Conservation (phyloP, 2,888 invertebrate genomes). For the Troilus luridus region DNA sequence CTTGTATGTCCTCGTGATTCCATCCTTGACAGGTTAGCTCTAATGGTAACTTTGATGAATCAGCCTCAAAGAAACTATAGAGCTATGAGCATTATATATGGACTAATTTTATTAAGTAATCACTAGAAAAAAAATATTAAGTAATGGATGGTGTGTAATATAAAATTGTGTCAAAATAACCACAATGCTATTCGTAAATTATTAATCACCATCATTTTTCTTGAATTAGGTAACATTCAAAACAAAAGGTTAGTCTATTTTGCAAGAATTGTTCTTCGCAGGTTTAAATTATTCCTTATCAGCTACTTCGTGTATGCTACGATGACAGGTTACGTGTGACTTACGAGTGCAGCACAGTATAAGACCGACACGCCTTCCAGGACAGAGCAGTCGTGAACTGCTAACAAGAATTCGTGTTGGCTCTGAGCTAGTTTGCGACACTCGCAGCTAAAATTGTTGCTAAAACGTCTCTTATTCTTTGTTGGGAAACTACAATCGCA, state of each 20-base stretch:
- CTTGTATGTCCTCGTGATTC: too few species aligned
- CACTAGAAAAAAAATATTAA: too few species aligned
- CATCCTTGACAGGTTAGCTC: too few species aligned
- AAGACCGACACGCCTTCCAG: background rate
- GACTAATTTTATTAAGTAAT: too few species aligned
- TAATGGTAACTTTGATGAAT: too few species aligned
- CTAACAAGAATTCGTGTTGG: background rate
- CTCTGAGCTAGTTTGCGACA: constrained; percentile 22
- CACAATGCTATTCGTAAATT: too few species aligned
- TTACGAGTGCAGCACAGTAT: too few species aligned
- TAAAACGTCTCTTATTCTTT: constrained; percentile 2
- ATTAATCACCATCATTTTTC: too few species aligned
- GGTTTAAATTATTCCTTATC: constrained; percentile 13
- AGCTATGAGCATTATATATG: too few species aligned
- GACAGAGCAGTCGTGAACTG: background rate
- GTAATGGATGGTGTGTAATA: too few species aligned
- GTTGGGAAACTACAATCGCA: background rate
- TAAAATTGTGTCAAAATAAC: too few species aligned
- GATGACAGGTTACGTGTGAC: background rate
- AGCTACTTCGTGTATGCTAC: background rate
- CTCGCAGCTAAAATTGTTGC: background rate
- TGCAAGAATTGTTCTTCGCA: background rate
- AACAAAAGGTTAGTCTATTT: background rate
- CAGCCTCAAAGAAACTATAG: too few species aligned
- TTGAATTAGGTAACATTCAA: background rate